These are phyloP conservation scores for Tetragonula carbonaria DNA, from an alignment of 2,888 invertebrate species.

Conservation along the genomic window DNA sequence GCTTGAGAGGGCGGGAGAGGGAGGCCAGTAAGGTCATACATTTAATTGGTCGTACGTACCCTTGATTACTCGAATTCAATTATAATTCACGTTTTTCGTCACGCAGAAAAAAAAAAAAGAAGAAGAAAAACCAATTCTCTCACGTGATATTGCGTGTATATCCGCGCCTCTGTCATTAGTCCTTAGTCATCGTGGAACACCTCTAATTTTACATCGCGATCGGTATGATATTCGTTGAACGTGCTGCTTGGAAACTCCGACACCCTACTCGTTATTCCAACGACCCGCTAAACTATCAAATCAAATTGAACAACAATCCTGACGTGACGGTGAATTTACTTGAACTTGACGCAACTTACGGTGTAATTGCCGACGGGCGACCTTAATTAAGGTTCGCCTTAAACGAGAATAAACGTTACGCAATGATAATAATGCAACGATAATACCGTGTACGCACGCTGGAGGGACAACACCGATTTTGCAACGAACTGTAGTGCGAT, in stretches of 20 bases:
- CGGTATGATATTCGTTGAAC: not conserved
- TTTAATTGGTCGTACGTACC: slow-evolving; percentile 19
- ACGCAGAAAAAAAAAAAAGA: not conserved
- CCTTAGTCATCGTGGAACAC: not conserved
- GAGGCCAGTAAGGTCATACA: not conserved
- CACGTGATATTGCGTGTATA: slow-evolving; percentile 31
- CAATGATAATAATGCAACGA: not conserved
- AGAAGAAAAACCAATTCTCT: not conserved
- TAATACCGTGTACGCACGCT: not conserved
- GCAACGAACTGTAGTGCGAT: slow-evolving; percentile 49
- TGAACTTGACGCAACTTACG: not conserved
- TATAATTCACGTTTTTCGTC: slow-evolving; percentile 29
- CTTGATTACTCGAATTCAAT: slow-evolving; percentile 12
- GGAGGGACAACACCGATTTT: slow-evolving; percentile 52
- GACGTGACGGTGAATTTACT: not conserved
- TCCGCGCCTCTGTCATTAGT: slow-evolving; percentile 15
- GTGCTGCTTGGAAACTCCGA: not conserved
- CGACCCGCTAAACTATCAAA: not conserved
- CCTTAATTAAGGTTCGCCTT: not conserved
- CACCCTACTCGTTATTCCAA: not conserved
- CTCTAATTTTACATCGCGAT: not conserved
- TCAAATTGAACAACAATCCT: not conserved
- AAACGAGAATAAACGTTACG: slow-evolving; percentile 7
- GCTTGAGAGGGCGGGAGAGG: too few relatives aligned
- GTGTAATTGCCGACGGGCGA: not conserved